Evolutionary conservation across 2,797 vertebrate genomes (phyloP).

Genomic region (Lacerta agilis): DNA sequence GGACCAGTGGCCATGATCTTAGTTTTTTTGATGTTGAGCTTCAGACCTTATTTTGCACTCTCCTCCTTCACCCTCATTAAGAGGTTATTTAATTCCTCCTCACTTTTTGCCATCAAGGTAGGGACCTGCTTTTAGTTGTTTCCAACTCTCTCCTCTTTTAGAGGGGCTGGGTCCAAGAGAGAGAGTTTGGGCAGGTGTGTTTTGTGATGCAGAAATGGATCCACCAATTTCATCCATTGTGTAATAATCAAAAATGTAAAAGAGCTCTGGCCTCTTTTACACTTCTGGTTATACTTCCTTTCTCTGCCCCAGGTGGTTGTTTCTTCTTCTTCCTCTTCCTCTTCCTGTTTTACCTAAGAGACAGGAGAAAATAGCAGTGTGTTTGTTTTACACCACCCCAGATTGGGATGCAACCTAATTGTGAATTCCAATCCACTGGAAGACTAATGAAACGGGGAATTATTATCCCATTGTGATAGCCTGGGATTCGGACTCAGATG

Average conservation of each 20-base stretch:
- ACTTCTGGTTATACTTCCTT: no score
- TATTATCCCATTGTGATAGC: background rate
- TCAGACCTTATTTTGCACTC: no score
- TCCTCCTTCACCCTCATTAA: no score
- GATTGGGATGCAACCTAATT: background rate
- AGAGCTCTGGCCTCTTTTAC: background rate
- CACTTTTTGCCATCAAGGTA: no score
- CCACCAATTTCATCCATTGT: background rate
- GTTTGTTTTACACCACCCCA: background rate
- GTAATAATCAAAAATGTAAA: background rate
- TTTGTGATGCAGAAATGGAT: background rate
- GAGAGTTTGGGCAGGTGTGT: background rate
- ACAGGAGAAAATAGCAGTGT: background rate
- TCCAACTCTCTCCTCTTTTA: background rate
- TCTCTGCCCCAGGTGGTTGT: no score
- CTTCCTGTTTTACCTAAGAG: background rate
- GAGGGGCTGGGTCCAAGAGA: background rate
- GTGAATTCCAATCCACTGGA: background rate
- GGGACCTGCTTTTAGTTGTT: background rate
- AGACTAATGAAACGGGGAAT: background rate
- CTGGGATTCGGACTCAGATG: no score
- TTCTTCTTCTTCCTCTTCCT: background rate
- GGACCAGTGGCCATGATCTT: no score
- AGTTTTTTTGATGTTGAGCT: no score
- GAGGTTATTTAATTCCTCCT: no score